Percentiles rank a stretch among this genome's conserved stretches.
Evolutionary conservation across 1,140 invertebrate genomes (phyloP).

Genomic region (Trachymyrmex cornetzi): DNA sequence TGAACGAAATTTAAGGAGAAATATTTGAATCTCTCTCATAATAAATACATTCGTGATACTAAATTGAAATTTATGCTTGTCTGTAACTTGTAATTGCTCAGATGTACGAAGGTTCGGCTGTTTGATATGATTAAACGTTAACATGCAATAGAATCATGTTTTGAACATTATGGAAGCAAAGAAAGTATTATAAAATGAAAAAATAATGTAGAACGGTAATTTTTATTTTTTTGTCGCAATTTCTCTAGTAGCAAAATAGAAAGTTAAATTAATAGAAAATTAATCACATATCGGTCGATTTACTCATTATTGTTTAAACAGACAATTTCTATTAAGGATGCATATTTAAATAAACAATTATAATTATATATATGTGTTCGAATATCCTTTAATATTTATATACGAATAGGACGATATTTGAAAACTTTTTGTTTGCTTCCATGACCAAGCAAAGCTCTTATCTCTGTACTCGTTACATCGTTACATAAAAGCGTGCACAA

Average conservation of each 20-base stretch:
- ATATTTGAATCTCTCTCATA: background rate
- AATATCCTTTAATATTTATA: background rate
- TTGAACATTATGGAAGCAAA: background rate
- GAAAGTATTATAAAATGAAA: background rate
- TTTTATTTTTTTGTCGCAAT: background rate
- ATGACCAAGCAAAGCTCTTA: background rate
- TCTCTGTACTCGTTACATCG: conserved; percentile 2
- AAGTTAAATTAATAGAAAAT: no score
- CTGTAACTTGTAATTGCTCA: conserved; percentile 22
- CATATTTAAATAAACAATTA: conserved; percentile 20
- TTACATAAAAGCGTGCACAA: conserved; percentile 28
- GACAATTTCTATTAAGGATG: background rate
- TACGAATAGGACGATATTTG: background rate
- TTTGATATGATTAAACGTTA: background rate
- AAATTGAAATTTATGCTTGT: background rate
- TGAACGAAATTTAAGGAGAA: background rate
- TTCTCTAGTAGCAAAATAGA: background rate
- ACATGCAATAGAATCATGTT: background rate
- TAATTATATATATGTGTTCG: background rate
- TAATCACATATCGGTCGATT: no score
- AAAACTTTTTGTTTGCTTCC: background rate
- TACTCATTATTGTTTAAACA: background rate
- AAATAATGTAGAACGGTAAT: background rate
- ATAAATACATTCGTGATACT: background rate
- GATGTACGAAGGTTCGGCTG: background rate